These are phyloP conservation scores for Catocala nupta DNA, from an alignment of 2,888 invertebrate species.

Conservation along the genomic window DNA sequence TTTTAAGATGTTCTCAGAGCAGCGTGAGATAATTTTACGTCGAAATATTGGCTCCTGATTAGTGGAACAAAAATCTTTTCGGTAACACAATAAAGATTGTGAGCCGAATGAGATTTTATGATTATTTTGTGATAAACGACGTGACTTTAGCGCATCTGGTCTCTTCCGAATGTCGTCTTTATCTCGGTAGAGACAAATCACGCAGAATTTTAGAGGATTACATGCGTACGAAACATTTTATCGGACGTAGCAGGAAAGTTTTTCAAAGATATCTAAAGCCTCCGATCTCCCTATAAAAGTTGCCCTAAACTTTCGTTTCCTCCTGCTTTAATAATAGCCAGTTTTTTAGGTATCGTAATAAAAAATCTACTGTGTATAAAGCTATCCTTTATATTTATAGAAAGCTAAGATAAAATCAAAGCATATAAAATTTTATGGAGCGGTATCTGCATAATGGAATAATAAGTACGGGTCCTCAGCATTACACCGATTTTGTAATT, in stretches of 20 bases:
- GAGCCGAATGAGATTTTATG: conserved; percentile 24
- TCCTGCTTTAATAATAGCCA: conserved; percentile 68
- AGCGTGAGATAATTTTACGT: conserved; percentile 57
- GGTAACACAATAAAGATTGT: conserved; percentile 25
- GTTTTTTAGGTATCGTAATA: conserved; percentile 52
- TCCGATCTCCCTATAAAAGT: conserved; percentile 74
- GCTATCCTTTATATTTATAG: conserved; percentile 21
- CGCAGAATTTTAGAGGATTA: conserved; percentile 74
- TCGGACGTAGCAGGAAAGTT: conserved; percentile 71
- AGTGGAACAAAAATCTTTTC: conserved; percentile 48
- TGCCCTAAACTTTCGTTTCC: conserved; percentile 73
- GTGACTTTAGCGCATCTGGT: conserved; percentile 58
- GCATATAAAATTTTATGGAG: conserved; percentile 29
- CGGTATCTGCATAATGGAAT: conserved; percentile 15
- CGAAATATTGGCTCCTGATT: conserved; percentile 49
- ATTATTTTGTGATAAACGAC: conserved; percentile 52
- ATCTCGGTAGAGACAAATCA: conserved; percentile 78
- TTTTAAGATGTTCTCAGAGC: conserved; percentile 63
- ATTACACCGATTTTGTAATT: conserved; percentile 11
- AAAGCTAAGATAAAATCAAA: conserved; percentile 29
- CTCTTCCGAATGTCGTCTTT: conserved; percentile 57
- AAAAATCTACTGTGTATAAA: conserved; percentile 36
- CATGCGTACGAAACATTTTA: conserved; percentile 80
- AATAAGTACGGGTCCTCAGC: conserved; percentile 9
- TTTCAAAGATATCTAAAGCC: conserved; percentile 75